phyloP scores from a whole-genome alignment of 1,140 invertebrate species.

The Aphelinus atriplicis region DNA sequence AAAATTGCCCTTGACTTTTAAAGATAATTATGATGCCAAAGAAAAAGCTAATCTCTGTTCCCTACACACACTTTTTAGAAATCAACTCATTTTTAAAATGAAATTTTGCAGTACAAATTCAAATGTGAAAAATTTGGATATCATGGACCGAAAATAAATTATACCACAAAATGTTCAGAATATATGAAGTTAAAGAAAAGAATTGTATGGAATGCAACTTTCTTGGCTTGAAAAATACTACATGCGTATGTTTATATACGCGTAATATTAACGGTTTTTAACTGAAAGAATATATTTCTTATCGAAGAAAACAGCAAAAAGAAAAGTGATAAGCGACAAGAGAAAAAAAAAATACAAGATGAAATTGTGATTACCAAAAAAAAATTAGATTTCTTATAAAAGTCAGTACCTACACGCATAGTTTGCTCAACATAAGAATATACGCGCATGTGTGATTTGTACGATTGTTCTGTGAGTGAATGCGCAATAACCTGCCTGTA shows the following conservation, averaged over 20 bases:
- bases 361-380: not conserved
- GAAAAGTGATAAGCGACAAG: conserved; percentile 7
- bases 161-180: no score
- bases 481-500: conserved; percentile 23
- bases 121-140: conserved; percentile 2
- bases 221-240: no score
- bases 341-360: conserved; percentile 15
- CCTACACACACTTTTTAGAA: not conserved
- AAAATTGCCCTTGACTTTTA: conserved; percentile 22
- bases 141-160: conserved; percentile 6
- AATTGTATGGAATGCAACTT: no score
- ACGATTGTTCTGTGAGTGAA: conserved; percentile 2
- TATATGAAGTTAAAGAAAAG: no score
- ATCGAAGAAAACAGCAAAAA: not conserved
- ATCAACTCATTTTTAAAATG: no score
- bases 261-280: no score
- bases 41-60: conserved; percentile 43
- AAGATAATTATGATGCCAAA: conserved; percentile 49
- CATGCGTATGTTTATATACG: no score
- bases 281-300: not conserved
- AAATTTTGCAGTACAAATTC: conserved; percentile 51
- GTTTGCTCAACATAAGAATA: conserved; percentile 12
- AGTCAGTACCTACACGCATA: conserved; percentile 23
- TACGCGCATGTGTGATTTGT: conserved; percentile 13
- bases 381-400: conserved; percentile 21